Percentiles rank a stretch among this genome's conserved stretches.
These are phyloP conservation scores for Leistus spinibarbis DNA, from an alignment of 2,888 invertebrate genomes.

Conservation along the genomic window DNA sequence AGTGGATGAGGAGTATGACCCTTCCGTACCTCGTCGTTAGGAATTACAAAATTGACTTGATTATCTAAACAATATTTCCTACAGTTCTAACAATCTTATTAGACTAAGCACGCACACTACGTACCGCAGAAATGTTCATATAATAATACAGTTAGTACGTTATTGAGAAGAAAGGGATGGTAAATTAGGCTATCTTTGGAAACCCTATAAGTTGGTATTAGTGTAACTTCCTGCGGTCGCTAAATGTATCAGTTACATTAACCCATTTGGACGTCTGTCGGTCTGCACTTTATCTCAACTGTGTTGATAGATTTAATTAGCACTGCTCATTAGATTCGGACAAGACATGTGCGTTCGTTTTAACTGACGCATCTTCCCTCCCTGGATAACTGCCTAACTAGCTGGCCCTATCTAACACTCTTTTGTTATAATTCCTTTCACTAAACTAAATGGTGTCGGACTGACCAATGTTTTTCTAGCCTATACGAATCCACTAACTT, in stretches of 20 bases:
- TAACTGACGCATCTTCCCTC: not conserved
- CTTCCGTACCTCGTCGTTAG: too few species aligned
- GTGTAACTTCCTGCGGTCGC: not conserved
- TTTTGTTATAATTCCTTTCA: not conserved
- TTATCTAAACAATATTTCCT: too few species aligned
- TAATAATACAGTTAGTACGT: too few species aligned
- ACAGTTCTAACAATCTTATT: too few species aligned
- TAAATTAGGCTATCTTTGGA: not conserved
- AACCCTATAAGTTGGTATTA: not conserved
- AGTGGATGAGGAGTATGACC: too few species aligned
- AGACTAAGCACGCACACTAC: too few species aligned
- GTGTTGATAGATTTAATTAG: slow-evolving; percentile 8
- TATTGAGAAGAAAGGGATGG: not conserved
- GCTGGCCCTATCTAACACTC: not conserved
- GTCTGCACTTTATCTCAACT: slow-evolving; percentile 1
- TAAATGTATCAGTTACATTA: not conserved
- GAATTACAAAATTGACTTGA: too few species aligned
- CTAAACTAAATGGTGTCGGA: not conserved
- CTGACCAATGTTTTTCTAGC: not conserved
- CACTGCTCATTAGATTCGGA: slow-evolving; percentile 1
- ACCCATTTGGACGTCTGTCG: not conserved
- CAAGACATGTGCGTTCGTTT: not conserved
- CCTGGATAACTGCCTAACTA: not conserved
- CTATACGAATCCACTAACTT: too few species aligned
- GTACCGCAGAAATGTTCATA: too few species aligned